These are phyloP conservation scores for Eilema caniola DNA, from an alignment of 2,888 invertebrate species.

Conservation along the genomic window DNA sequence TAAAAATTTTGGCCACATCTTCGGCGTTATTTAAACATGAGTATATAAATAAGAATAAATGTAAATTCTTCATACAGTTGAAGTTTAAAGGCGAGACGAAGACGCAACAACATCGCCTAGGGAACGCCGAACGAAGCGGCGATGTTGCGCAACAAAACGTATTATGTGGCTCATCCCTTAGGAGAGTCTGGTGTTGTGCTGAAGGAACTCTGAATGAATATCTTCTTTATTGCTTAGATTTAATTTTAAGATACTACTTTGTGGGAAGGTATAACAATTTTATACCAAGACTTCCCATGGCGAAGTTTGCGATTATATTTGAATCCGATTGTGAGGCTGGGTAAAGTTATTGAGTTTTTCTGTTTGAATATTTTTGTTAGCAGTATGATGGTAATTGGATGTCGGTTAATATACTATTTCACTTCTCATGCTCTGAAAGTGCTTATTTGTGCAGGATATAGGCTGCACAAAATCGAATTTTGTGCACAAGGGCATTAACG, in stretches of 20 bases:
- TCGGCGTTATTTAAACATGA: not conserved
- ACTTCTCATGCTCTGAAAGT: too few species aligned
- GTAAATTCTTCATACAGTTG: slow-evolving; percentile 37
- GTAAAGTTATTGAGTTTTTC: not conserved
- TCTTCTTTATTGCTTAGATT: slow-evolving; percentile 43
- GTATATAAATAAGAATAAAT: not conserved
- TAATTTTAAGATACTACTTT: slow-evolving; percentile 28
- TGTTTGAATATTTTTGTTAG: not conserved
- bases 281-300: not conserved
- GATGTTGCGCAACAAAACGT: slow-evolving; percentile 50
- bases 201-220: slow-evolving; percentile 44
- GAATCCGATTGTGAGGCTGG: not conserved
- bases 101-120: slow-evolving; percentile 40
- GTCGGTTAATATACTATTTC: too few species aligned
- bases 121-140: slow-evolving; percentile 34
- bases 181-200: slow-evolving; percentile 32
- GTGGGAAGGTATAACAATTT: not conserved
- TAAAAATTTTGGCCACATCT: not conserved
- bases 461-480: too few species aligned
- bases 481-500: too few species aligned
- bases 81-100: slow-evolving; percentile 48
- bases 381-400: not conserved
- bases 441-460: too few species aligned
- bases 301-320: not conserved
- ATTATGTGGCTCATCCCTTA: slow-evolving; percentile 47